Conservation (phyloP, 1,140 invertebrate genomes). For the Eriosoma lanigerum region DNA sequence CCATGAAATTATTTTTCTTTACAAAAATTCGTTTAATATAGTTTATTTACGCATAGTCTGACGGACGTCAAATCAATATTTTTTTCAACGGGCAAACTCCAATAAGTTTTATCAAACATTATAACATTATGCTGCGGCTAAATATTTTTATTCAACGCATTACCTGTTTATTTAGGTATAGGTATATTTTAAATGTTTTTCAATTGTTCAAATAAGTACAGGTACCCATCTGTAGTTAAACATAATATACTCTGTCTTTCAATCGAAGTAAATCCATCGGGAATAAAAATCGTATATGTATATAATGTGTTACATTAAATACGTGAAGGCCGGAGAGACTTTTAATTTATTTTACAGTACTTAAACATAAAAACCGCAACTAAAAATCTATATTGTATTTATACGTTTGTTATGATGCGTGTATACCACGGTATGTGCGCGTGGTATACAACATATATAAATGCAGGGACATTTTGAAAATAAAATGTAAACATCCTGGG, state of each 20-base stretch:
- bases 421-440: too few relatives aligned
- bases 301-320: too few relatives aligned
- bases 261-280: background rate
- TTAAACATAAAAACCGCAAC: background rate
- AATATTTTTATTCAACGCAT: too few relatives aligned
- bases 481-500: constrained; percentile 14
- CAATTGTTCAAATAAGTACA: too few relatives aligned
- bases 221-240: background rate
- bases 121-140: background rate
- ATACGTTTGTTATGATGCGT: too few relatives aligned
- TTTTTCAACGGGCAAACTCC: background rate
- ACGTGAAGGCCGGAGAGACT: too few relatives aligned
- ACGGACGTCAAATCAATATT: background rate
- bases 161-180: too few relatives aligned
- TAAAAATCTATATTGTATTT: too few relatives aligned
- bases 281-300: background rate
- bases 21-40: constrained; percentile 2
- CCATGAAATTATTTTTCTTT: constrained; percentile 12
- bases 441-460: background rate
- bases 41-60: background rate
- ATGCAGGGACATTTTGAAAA: constrained; percentile 6
- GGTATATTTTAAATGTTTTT: too few relatives aligned
- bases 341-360: background rate
- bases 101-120: background rate
- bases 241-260: too few relatives aligned